Conservation (phyloP, 2,888 invertebrate species). For the Muscina levida region DNA sequence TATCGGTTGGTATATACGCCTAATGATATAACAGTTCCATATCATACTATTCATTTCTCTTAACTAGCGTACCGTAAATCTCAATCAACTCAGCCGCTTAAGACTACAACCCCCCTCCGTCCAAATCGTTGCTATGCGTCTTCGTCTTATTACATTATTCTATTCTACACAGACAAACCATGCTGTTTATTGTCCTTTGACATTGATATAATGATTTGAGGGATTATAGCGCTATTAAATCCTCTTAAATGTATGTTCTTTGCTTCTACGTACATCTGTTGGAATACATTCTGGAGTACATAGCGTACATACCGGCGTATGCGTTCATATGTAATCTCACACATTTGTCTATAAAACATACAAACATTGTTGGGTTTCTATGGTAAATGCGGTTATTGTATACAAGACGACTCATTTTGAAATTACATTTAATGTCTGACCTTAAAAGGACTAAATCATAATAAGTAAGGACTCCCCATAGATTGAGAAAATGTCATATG, state of each 20-base stretch:
- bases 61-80: no score
- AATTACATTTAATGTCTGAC: conserved; percentile 62
- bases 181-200: conserved; percentile 60
- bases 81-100: no score
- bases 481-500: conserved; percentile 10
- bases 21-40: no score
- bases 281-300: not conserved
- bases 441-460: conserved; percentile 52
- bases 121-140: no score
- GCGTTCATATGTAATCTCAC: not conserved
- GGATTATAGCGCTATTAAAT: conserved; percentile 65
- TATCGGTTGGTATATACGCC: no score
- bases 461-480: conserved; percentile 58
- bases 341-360: not conserved
- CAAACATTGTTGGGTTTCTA: not conserved
- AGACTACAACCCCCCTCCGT: no score
- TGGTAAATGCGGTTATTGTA: conserved; percentile 56
- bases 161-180: conserved; percentile 39
- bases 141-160: no score
- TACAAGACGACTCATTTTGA: conserved; percentile 55
- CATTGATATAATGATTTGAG: conserved; percentile 64
- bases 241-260: conserved; percentile 63
- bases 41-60: no score
- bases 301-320: not conserved
- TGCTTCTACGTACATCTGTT: conserved; percentile 61